Base-by-base conservation (phyloP, 2,113 vertebrate species). In the Ceuthmochares aereus region DNA sequence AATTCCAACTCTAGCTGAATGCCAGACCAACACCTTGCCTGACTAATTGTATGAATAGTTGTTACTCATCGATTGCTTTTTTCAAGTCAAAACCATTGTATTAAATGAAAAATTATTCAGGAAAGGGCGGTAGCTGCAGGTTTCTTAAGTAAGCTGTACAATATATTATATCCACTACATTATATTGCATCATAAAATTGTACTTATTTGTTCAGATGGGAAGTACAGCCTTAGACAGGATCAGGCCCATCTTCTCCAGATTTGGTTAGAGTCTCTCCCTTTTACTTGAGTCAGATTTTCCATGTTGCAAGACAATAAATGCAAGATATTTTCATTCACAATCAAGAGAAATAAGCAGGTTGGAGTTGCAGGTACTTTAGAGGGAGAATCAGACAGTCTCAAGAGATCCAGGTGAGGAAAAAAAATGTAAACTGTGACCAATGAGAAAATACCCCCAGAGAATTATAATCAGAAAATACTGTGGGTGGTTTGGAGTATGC, bases 31-130 rank as follows among this genome's bases (percentile, higher is more conserved):
- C 45, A 37, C 75, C 51, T 88, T n/a, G 36, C 47, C 75, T 91
- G 87, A 95, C 74, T 67, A 84, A 84, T 12, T 73, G 60, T 58
- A 16, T 89, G 74, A 89, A 16, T 26, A 82, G 25, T 6, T 55
- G 30, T 91, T 90, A 94, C 75, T 96, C 84, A 96, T 22, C 3
- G n/a, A 82, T 93, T 56, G 42, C 78, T 76, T 84, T 83, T 21
- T 62, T 52, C 66, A 56, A 32, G 30, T 49, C 54, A 76, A 47
- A 86, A 56, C n/a, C 22, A 12, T 37, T 89, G 74, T 32, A 90
- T 52, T 81, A 64, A 85, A 85, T 70, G 22, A 86, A 68, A 43
- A 70, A 72, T 68, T 72, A 77, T 26, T 88, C 59, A 70, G 34
- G 23, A 45, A 63, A 78, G 40, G 16, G 60, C 55, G 23, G 34